These are phyloP conservation scores for Apostichopus parvimensis DNA, from an alignment of 35 echinoderm and acorn worm species.

Conservation along the genomic window DNA sequence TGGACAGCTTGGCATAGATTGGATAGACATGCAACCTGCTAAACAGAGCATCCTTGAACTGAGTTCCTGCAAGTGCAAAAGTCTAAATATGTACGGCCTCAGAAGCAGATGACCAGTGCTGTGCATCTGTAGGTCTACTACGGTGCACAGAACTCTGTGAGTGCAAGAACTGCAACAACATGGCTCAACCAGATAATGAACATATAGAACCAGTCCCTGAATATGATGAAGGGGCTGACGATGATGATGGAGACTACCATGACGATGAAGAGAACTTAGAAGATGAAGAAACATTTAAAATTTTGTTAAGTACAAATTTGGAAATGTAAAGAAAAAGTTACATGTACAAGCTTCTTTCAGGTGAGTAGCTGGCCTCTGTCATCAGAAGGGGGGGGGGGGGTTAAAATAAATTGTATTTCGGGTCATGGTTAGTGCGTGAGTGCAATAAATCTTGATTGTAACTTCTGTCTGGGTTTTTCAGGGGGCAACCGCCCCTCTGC, in stretches of 20 bases:
- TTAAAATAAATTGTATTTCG: no score
- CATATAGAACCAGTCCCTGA: neutral
- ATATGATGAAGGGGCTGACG: neutral
- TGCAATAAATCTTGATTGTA: no score
- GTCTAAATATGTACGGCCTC: conserved; percentile 12
- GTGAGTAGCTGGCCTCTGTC: no score
- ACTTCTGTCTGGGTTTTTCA: no score
- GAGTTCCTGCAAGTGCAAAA: neutral
- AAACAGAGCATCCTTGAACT: no score
- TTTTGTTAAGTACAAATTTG: no score
- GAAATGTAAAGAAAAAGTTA: no score
- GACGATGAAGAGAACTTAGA: neutral
- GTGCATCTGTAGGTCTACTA: conserved; percentile 1
- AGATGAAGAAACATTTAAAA: no score
- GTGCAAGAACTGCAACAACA: conserved; percentile 37
- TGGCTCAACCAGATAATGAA: neutral
- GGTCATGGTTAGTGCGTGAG: no score
- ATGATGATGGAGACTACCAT: neutral
- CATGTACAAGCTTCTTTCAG: no score
- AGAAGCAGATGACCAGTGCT: conserved; percentile 17
- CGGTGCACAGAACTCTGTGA: conserved; percentile 28
- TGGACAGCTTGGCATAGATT: conserved; percentile 1
- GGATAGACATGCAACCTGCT: conserved; percentile 17
- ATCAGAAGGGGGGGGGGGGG: no score
- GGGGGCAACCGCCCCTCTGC: no score